Conservation (phyloP, 2,797 vertebrate genomes). For the Phoebastria nigripes region DNA sequence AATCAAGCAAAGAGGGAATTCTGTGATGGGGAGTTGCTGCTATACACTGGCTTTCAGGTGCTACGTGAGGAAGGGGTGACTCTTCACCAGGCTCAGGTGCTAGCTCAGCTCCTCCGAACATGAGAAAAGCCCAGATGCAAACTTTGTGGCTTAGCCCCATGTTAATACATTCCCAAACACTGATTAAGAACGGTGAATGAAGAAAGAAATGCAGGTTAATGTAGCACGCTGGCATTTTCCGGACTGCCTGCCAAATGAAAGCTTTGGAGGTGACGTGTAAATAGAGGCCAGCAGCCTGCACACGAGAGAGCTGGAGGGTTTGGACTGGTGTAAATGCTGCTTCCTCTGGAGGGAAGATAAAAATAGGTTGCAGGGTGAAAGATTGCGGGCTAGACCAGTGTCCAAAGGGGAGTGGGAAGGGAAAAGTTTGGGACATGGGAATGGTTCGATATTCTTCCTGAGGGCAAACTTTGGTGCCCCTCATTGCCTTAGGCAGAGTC, state of each 20-base stretch:
- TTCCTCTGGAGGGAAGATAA: background rate
- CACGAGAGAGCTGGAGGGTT: background rate
- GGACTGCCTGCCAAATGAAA: conserved; percentile 6
- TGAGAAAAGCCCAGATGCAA: conserved; percentile 5
- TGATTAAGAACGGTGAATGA: conserved; percentile 26
- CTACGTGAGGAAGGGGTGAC: background rate
- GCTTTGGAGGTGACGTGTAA: background rate
- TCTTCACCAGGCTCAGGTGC: background rate
- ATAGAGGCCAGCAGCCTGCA: background rate
- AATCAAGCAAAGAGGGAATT: background rate
- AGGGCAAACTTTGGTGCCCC: background rate
- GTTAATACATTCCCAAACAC: background rate
- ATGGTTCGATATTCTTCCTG: background rate
- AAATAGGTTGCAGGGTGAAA: background rate
- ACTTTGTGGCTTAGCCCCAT: background rate
- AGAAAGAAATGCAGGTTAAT: conserved; percentile 14
- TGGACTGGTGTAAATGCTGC: background rate
- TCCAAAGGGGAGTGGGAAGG: background rate
- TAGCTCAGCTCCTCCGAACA: background rate
- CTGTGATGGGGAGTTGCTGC: background rate
- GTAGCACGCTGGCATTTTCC: conserved; percentile 1
- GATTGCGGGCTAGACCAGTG: background rate
- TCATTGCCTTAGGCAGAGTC: background rate
- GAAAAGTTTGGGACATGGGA: background rate
- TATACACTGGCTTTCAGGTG: background rate